Evolutionary conservation across 1,140 invertebrate genomes (phyloP), one percentile per base, ranked within the genome.

Genomic region (Halesus radiatus): DNA sequence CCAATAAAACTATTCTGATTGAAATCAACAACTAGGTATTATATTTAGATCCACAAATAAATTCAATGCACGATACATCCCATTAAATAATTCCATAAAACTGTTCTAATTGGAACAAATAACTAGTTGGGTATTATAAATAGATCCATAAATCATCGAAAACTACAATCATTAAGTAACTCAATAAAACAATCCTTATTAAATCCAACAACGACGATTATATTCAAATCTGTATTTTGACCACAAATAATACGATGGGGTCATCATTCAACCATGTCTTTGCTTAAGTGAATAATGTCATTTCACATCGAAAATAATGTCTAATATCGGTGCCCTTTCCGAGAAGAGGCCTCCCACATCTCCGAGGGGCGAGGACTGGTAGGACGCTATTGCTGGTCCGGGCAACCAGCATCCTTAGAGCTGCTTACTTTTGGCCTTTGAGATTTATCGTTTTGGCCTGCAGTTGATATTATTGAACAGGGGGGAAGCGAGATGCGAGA

Each of bases 361-460:
- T 45, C 32, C 72, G 13, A 29, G 29, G 37, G 7, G 1, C 15
- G 32, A 70, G 66, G 32, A 45, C 66, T 50, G 37, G 5, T 37
- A 37, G n/a, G n/a, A n/a, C n/a, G n/a, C n/a, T n/a, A n/a, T n/a
- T n/a, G n/a, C n/a, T n/a, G n/a, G n/a, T n/a, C n/a, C 23, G 6
- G n/a, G 70, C 6, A 20, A 29, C 26, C 20, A 74, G 50, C 18
- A 74, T 74, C 70, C 70, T 74, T 54, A 74, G 53, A 56, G 26
- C 62, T 37, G 62, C 66, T 37, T 50, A 70, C 66, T 70, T 66
- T 66, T 20, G 66, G 23, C 52, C 22, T 50, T 22, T n/a, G 70
- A 74, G 70, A 74, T 74, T 74, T 74, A 74, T 74, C 15, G 70
- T 56, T 20, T 26, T 56, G 26, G 50, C 50, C 70, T 74, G 70